Evolutionary conservation across 2,888 invertebrate genomes (phyloP), one percentile per base, ranked within the genome.

Genomic region (Pristionchus japonicus): DNA sequence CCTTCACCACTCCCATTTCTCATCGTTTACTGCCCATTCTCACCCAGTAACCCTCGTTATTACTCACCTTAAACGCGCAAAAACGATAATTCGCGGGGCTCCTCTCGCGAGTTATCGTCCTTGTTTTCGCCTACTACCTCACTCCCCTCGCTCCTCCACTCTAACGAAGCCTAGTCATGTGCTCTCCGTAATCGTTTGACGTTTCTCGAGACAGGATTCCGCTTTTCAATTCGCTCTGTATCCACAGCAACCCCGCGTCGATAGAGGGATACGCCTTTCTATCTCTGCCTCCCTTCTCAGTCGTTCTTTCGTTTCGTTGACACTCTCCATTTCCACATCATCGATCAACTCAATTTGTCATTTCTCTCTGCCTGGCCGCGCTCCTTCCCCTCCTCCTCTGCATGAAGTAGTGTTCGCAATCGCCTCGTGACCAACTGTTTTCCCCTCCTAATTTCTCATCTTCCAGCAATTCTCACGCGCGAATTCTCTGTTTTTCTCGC

Each of bases 321-420:
- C 80, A 49, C 82, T 52, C 49, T 27, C 80, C 47, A 52, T 83
- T 52, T 83, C 49, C 27, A 52, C 82, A n/a, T 47, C 80, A 83
- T 83, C 52, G 82, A 83, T 83, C 82, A 20, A n/a, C 49, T 82
- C 40, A 83, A 83, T 83, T 83, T 83, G 82, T 83, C 82, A 83
- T 47, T 37, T 47, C 34, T 7, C 6, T 52, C 52, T 52, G 17
- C 52, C 11, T 34, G n/a, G 40, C 43, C 1, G 7, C 43, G 77
- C 77, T 77, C n/a, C 77, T 77, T 43, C 70, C 57, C 9, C n/a
- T 47, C 77, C 77, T 47, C 20, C 43, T n/a, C 4, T 27, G 20
- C 77, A 57, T 52, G 52, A 17, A 52, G 23, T 20, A 52, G 52
- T 52, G 52, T 52, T 52, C 52, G 20, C 23, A 20, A 9, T 23